Evolutionary conservation across 1,140 invertebrate species (phyloP).

Genomic region (Subanguina moxae): DNA sequence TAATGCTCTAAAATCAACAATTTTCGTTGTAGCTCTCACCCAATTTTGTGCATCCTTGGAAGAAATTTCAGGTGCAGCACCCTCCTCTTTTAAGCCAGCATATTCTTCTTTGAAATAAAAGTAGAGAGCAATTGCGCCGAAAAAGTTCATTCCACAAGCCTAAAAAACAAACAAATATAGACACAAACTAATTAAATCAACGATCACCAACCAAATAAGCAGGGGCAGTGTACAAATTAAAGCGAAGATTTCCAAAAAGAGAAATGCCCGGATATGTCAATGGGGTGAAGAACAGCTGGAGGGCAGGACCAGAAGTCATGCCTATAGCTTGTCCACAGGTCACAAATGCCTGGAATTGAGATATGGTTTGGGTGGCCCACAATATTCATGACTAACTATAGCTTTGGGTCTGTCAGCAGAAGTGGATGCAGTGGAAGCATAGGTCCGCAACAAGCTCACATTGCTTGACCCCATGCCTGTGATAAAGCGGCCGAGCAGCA

Average conservation of each 20-base stretch:
- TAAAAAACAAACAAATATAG: no score
- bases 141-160: constrained; percentile 32
- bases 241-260: constrained; percentile 2
- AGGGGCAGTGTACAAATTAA: constrained; percentile 37
- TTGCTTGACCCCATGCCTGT: constrained; percentile 45
- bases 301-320: constrained; percentile 30
- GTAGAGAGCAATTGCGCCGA: constrained; percentile 27
- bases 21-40: no score
- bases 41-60: no score
- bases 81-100: constrained; percentile 19
- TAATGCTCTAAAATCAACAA: no score
- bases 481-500: constrained; percentile 41
- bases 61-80: no score
- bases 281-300: constrained; percentile 34
- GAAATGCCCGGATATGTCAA: constrained; percentile 21
- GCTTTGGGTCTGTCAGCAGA: constrained; percentile 24
- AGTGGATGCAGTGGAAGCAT: constrained; percentile 31
- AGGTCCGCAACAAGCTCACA: constrained; percentile 22
- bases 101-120: constrained; percentile 33
- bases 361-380: no score
- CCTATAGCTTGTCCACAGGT: constrained; percentile 33
- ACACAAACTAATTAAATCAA: no score
- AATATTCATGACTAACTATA: constrained; percentile 5
- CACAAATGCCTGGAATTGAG: constrained; percentile 17
- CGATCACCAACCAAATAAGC: constrained; percentile 10